Conservation (phyloP, 1,140 invertebrate genomes). For the Drosophila tropicalis region DNA sequence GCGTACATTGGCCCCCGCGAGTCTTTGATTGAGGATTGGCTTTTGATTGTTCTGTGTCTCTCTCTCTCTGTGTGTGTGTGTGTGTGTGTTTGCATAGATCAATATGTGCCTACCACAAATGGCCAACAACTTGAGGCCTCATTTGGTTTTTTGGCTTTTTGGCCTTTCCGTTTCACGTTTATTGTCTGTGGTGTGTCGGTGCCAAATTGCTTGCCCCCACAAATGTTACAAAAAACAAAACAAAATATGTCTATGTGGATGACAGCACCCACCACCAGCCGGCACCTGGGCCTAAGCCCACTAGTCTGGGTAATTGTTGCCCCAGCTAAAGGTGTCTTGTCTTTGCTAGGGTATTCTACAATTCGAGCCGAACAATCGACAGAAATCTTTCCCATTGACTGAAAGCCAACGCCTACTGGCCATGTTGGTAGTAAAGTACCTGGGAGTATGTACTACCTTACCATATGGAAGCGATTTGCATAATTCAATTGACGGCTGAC, state of each 20-base stretch:
- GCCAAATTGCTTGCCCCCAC: slow-evolving; percentile 76
- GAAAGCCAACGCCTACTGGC: slow-evolving; percentile 14
- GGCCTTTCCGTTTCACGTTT: slow-evolving; percentile 71
- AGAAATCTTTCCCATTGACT: slow-evolving; percentile 22
- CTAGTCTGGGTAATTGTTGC: slow-evolving; percentile 5
- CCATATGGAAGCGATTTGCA: slow-evolving; percentile 52
- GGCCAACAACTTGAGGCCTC: slow-evolving; percentile 66
- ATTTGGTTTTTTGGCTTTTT: slow-evolving; percentile 71
- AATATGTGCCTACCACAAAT: slow-evolving; percentile 56
- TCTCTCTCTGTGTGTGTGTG: no score
- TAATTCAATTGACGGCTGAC: slow-evolving; percentile 56
- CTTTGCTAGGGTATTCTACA: neutral
- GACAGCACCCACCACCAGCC: slow-evolving; percentile 63
- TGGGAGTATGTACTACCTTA: slow-evolving; percentile 15
- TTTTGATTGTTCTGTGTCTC: neutral
- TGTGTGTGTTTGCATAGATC: slow-evolving; percentile 14
- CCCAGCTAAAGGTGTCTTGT: neutral
- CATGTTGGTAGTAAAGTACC: slow-evolving; percentile 4
- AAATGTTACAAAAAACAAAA: slow-evolving; percentile 59
- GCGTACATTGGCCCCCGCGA: slow-evolving; percentile 48
- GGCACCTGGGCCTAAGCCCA: neutral
- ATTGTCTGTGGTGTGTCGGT: slow-evolving; percentile 58
- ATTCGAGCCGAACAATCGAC: neutral
- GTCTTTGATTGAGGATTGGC: slow-evolving; percentile 8
- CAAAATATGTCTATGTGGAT: slow-evolving; percentile 40